These are phyloP conservation scores for Tachysurus vachellii DNA, from an alignment of 2,113 vertebrate species.

Conservation along the genomic window DNA sequence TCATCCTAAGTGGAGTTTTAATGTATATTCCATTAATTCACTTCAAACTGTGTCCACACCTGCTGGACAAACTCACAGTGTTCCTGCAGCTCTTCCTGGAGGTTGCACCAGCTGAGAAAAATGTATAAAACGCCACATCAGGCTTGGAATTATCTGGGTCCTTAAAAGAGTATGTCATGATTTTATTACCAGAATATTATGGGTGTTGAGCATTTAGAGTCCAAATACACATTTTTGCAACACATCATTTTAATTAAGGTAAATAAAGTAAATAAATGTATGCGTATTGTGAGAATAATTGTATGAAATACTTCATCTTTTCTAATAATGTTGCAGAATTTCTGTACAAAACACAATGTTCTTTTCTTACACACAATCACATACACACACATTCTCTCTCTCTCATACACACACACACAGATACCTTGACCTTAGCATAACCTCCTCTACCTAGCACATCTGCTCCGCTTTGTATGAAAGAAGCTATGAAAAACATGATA, in stretches of 20 bases:
- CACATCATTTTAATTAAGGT: not conserved
- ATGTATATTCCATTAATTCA: conserved; percentile 82
- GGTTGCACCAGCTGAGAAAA: conserved; percentile 78
- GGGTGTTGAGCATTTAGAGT: not conserved
- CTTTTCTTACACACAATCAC: no score
- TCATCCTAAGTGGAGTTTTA: conserved; percentile 78
- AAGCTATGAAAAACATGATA: no score
- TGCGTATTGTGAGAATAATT: no score
- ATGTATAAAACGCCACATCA: conserved; percentile 54
- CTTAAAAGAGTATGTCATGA: not conserved
- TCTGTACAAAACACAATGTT: no score
- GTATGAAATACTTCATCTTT: no score
- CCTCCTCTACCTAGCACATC: no score
- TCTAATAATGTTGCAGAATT: no score
- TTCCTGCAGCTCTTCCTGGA: conserved; percentile 86
- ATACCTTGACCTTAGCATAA: no score
- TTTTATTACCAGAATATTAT: not conserved
- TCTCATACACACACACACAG: no score
- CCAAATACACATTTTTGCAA: not conserved
- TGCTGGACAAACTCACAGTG: conserved; percentile 73
- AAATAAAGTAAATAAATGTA: not conserved
- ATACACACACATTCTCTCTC: no score
- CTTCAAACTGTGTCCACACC: conserved; percentile 73
- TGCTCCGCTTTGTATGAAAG: no score
- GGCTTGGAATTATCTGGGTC: not conserved